These are phyloP conservation scores for Ciconia nigra DNA, from an alignment of 2,797 vertebrate genomes.

Conservation along the genomic window DNA sequence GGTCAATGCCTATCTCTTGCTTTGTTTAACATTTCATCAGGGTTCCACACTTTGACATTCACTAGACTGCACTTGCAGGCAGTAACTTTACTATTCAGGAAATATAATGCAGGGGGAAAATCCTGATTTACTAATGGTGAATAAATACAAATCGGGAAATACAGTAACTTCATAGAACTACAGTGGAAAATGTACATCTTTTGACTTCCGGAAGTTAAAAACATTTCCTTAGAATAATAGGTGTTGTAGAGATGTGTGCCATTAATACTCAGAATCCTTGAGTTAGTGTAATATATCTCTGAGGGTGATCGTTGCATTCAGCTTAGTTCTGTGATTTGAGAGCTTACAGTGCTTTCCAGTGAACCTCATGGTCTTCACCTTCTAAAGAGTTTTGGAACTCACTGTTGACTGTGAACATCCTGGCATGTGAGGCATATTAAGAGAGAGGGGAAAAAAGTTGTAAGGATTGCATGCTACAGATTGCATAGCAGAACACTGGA, in stretches of 20 bases:
- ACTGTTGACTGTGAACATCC: neutral
- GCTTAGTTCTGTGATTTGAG: neutral
- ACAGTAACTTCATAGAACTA: neutral
- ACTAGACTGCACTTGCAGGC: neutral
- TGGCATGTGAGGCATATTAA: neutral
- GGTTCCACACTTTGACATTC: neutral
- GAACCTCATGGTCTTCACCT: neutral
- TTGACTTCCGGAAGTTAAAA: neutral
- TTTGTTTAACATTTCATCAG: slow-evolving; percentile 19
- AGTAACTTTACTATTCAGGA: neutral
- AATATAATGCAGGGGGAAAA: neutral
- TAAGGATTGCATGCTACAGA: neutral
- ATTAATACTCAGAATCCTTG: neutral
- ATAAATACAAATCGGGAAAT: neutral
- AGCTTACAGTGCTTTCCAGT: fast-evolving
- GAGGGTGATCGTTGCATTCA: neutral
- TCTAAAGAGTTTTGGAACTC: neutral
- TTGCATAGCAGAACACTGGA: neutral
- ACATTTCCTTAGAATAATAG: neutral
- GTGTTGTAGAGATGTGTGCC: neutral
- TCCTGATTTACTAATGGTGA: neutral
- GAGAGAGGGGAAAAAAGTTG: neutral
- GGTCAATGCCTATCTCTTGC: neutral
- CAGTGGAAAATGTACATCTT: neutral
- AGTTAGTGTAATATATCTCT: neutral